These are phyloP conservation scores for Andrena chrysosceles DNA, from an alignment of 2,888 invertebrate species.

Conservation along the genomic window DNA sequence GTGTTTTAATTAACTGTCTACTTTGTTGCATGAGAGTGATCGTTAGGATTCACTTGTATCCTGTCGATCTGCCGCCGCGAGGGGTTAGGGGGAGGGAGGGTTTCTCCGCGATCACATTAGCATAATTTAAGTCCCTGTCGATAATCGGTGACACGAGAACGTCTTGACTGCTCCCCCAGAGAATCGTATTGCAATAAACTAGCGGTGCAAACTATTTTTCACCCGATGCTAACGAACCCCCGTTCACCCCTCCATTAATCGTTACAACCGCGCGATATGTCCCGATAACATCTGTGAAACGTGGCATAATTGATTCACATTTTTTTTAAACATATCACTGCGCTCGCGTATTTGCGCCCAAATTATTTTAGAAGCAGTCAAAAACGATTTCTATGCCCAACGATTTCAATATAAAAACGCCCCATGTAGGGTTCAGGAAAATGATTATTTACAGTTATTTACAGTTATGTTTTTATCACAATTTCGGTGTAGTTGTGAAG, in stretches of 20 bases:
- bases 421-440: no score
- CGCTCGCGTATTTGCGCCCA: background rate
- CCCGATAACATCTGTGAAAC: constrained; percentile 29
- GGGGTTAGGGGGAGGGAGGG: constrained; percentile 2
- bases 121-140: constrained; percentile 46
- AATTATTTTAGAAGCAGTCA: background rate
- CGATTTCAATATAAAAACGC: background rate
- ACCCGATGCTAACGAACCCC: constrained; percentile 28
- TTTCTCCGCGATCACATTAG: constrained; percentile 44
- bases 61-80: background rate
- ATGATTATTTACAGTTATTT: no score
- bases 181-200: constrained; percentile 24
- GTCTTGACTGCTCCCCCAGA: background rate
- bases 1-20: constrained; percentile 50
- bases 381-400: background rate
- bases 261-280: constrained; percentile 16
- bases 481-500: no score
- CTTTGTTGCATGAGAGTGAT: constrained; percentile 42
- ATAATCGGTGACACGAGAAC: constrained; percentile 46
- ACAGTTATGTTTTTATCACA: no score
- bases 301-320: constrained; percentile 44
- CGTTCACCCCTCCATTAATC: constrained; percentile 42
- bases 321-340: background rate
- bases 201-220: constrained; percentile 31
- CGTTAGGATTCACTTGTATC: constrained; percentile 12